Base-by-base conservation (phyloP, 2,797 vertebrate genomes). In the Betta splendens region DNA sequence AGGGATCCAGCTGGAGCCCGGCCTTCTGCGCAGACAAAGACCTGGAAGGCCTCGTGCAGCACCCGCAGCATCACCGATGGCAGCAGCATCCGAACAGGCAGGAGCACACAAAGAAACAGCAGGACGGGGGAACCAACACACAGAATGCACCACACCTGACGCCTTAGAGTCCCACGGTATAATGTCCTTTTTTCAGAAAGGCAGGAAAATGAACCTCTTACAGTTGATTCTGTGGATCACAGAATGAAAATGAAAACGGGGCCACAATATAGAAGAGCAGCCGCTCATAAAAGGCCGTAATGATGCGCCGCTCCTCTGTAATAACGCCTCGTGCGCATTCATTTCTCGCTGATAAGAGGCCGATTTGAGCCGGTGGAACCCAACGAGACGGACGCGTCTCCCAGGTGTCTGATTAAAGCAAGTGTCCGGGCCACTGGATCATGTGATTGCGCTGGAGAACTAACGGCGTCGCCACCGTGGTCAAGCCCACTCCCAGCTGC, bases 1-100 rank as follows among this genome's bases (percentile, higher is more conserved):
- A 71, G 76, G 53, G 77, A 84, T 80, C 76, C 87, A 90, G 84
- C 84, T 89, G 87, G 85, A 86, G 72, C 78, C 72, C 70, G 77
- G 82, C 82, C 80, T 76, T 53, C 62, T 45, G 36, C 71, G 65
- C 69, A 88, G 81, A 88, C 85, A 89, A 86, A 85, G 74, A 77
- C 83, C 69, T 8, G n/a, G n/a, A n/a, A n/a, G n/a, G 48, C 72
- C 71, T 77, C 33, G 56, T 76, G 69, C 71, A 74, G 72, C 51
- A 42, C 55, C 57, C 75, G 31, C 72, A 77, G 74, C 78, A 81
- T 84, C 85, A 69, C 74, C 64, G 63, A 72, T 33, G 79, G 60
- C 37, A 58, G 66, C 68, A 75, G 64, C 74, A 81, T 77, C 81
- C 64, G 18, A 33, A 61, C 52, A 47, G 47, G 29, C 59, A 57